These are phyloP conservation scores for Strix aluco DNA, from an alignment of 2,113 vertebrate species.

Conservation along the genomic window DNA sequence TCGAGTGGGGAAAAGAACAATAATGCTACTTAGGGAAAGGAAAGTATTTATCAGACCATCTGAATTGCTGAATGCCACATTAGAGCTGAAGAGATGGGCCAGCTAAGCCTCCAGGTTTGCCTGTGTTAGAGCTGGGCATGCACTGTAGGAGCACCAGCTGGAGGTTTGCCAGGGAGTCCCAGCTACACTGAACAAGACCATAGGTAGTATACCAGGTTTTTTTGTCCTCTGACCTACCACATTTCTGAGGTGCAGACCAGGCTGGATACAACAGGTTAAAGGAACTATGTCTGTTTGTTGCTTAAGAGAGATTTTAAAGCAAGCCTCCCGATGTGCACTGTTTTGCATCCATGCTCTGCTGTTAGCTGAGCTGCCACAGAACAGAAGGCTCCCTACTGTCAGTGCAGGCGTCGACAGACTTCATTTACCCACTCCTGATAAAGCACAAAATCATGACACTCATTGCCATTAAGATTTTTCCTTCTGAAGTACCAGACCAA, in stretches of 20 bases:
- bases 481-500: background rate
- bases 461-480: background rate
- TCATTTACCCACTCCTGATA: background rate
- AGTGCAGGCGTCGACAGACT: background rate
- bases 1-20: background rate
- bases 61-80: background rate
- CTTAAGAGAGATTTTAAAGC: background rate
- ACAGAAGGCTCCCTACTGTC: background rate
- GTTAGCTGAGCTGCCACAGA: background rate
- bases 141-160: background rate
- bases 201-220: background rate
- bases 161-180: background rate
- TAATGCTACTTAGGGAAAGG: background rate
- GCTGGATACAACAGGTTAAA: background rate
- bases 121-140: background rate
- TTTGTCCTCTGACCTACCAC: background rate
- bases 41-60: background rate
- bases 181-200: background rate
- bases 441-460: background rate
- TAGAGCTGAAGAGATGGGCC: background rate
- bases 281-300: background rate
- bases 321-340: accelerated
- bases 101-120: background rate
- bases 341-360: background rate
- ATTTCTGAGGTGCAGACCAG: background rate